Evolutionary conservation across 2,797 vertebrate species (phyloP).

Genomic region (Craterocephalus amniculus): DNA sequence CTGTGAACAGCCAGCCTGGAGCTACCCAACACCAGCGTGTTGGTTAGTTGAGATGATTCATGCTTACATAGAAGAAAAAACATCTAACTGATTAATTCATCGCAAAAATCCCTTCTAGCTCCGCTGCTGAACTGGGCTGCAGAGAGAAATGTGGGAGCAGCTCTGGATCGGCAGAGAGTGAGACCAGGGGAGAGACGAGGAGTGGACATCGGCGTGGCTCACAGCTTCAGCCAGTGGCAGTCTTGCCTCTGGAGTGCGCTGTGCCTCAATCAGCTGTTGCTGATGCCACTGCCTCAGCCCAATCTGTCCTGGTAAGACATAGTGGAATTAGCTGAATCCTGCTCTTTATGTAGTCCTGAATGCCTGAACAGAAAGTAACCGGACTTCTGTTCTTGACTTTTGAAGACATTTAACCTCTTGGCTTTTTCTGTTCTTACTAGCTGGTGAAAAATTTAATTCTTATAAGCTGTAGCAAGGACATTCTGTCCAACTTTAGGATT

Average conservation of each 20-base stretch:
- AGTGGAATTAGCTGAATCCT: background rate
- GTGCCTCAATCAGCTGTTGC: conserved; percentile 90
- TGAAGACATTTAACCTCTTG: background rate
- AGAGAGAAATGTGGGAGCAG: conserved; percentile 53
- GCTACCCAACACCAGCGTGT: conserved; percentile 19
- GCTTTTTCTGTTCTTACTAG: background rate
- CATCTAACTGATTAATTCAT: background rate
- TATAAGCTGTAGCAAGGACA: background rate
- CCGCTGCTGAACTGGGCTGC: conserved; percentile 57
- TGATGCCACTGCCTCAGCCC: conserved; percentile 85
- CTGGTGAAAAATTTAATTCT: background rate
- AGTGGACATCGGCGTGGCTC: conserved; percentile 85
- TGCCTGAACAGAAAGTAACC: background rate
- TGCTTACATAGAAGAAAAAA: background rate
- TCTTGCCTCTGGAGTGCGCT: conserved; percentile 90
- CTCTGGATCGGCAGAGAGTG: conserved; percentile 66
- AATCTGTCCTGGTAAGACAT: conserved; percentile 84
- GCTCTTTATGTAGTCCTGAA: background rate
- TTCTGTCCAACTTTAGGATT: background rate
- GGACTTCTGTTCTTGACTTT: background rate
- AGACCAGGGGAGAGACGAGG: conserved; percentile 64
- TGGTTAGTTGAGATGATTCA: conserved; percentile 39
- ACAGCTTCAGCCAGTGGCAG: conserved; percentile 94
- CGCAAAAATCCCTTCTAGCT: conserved; percentile 43
- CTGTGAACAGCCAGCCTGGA: conserved; percentile 55